phyloP scores from a whole-genome alignment of 2,888 invertebrate species.

The Tanytarsus gracilentus region DNA sequence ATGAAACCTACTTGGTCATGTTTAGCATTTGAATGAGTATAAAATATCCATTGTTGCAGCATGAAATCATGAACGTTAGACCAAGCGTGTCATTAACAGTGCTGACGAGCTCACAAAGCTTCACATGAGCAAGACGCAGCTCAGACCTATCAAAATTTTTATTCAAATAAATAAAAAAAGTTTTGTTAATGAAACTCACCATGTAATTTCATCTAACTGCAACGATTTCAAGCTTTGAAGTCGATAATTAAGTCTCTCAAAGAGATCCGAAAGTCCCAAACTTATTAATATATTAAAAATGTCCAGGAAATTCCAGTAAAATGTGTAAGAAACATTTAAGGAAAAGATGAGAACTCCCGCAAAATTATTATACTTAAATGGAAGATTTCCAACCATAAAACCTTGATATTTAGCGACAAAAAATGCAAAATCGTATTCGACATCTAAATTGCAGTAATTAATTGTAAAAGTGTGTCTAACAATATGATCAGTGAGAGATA shows the following conservation, averaged over 20 bases:
- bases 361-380: no score
- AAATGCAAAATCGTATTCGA: no score
- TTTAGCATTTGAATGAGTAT: slow-evolving; percentile 10
- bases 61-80: not conserved
- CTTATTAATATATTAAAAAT: not conserved
- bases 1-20: slow-evolving; percentile 6
- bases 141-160: no score
- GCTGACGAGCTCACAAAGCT: not conserved
- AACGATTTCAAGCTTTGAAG: not conserved
- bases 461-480: no score
- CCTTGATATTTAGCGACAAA: no score
- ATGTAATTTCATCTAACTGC: not conserved
- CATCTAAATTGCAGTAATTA: no score
- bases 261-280: not conserved
- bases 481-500: no score
- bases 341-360: no score
- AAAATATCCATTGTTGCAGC: slow-evolving; percentile 11
- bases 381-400: no score
- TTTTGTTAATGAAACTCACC: no score
- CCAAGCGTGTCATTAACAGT: not conserved
- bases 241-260: not conserved
- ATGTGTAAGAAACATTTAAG: no score
- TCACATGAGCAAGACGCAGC: not conserved
- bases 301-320: slow-evolving; percentile 9
- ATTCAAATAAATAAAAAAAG: no score